phyloP scores from a whole-genome alignment of 2,888 invertebrate genomes.

The Eristalis tenax region DNA sequence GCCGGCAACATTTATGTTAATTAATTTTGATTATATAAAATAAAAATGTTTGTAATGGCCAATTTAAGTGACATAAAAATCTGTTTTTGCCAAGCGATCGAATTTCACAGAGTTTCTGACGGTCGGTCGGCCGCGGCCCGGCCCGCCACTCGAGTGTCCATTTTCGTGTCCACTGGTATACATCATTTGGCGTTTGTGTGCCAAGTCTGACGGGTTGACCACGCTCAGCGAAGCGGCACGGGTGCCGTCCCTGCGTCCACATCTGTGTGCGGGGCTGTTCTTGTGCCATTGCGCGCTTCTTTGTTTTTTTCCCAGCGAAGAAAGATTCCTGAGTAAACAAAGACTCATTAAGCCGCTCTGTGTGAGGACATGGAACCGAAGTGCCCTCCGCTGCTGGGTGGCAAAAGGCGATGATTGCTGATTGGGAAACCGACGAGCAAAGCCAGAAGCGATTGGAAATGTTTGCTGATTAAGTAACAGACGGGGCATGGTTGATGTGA shows the following conservation, averaged over 20 bases:
- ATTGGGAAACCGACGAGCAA: background rate
- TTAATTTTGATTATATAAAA: slow-evolving; percentile 69
- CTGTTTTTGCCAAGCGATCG: slow-evolving; percentile 68
- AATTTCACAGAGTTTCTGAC: slow-evolving; percentile 47
- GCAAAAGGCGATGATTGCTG: background rate
- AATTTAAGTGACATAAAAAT: slow-evolving; percentile 69
- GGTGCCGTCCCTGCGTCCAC: background rate
- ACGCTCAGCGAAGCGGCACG: background rate
- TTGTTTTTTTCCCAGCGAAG: too few relatives aligned
- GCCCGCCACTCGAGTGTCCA: slow-evolving; percentile 24
- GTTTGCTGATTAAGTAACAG: background rate
- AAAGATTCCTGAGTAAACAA: background rate
- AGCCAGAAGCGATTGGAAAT: background rate
- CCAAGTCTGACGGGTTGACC: background rate
- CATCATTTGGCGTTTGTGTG: slow-evolving; percentile 50
- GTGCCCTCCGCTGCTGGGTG: background rate
- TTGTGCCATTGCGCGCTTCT: background rate
- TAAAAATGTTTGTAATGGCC: slow-evolving; percentile 68
- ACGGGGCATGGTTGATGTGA: background rate
- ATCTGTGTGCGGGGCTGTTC: background rate
- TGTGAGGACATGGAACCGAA: background rate
- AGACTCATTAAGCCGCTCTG: background rate
- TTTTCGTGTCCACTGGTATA: slow-evolving; percentile 48
- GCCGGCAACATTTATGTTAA: slow-evolving; percentile 62
- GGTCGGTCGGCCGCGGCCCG: background rate